Evolutionary conservation across 1,140 invertebrate species (phyloP).

Genomic region (Gryon sp.): DNA sequence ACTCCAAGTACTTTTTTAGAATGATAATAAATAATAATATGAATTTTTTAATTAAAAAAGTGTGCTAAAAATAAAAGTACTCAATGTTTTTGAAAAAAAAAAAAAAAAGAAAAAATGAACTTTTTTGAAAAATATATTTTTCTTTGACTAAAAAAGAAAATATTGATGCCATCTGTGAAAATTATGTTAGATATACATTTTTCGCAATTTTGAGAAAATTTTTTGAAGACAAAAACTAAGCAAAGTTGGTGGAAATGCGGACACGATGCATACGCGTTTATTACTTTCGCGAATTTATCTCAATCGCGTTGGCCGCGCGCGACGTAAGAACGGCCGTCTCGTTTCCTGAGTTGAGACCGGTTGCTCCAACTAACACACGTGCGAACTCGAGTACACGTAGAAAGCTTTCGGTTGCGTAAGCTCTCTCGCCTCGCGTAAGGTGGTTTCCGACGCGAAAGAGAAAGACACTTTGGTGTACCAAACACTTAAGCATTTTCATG

Average conservation of each 20-base stretch:
- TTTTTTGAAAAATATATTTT: too few species aligned
- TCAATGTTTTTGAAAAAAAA: too few species aligned
- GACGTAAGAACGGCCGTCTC: conserved; percentile 46
- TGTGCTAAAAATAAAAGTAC: too few species aligned
- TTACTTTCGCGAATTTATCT: conserved; percentile 70
- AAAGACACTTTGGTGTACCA: conserved; percentile 22
- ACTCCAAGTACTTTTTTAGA: too few species aligned
- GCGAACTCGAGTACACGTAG: conserved; percentile 67
- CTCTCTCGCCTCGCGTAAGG: conserved; percentile 53
- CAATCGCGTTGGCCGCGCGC: conserved; percentile 40
- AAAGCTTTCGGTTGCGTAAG: conserved; percentile 73
- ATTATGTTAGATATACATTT: too few species aligned
- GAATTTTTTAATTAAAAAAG: too few species aligned
- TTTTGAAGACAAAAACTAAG: too few species aligned
- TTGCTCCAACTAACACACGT: conserved; percentile 56
- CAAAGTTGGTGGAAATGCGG: conserved; percentile 45
- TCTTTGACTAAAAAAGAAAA: too few species aligned
- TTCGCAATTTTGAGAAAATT: too few species aligned
- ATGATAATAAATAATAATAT: too few species aligned
- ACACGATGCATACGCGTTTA: conserved; percentile 24
- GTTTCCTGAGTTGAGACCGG: conserved; percentile 65
- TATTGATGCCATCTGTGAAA: too few species aligned
- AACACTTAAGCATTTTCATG: conserved; percentile 20
- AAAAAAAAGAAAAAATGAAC: too few species aligned
- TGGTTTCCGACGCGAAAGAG: conserved; percentile 61